Percentiles rank a stretch among this genome's conserved stretches.
These are phyloP conservation scores for Anthophora plumipes DNA, from an alignment of 2,888 invertebrate genomes.

Conservation along the genomic window DNA sequence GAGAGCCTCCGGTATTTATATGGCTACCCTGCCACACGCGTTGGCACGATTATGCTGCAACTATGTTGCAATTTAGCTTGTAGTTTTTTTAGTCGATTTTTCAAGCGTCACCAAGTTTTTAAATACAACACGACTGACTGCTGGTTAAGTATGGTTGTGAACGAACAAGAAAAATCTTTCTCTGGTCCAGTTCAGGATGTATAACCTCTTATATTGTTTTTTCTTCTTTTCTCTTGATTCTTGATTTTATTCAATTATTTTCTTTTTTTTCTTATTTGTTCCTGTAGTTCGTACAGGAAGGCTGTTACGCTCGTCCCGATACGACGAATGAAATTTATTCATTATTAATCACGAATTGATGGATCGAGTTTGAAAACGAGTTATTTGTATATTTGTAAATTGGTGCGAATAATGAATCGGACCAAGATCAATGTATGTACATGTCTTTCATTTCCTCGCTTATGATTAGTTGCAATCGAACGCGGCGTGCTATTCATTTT, in stretches of 20 bases:
- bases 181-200: slow-evolving; percentile 20
- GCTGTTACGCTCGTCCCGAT: slow-evolving; percentile 33
- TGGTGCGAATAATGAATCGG: slow-evolving; percentile 65
- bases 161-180: slow-evolving; percentile 38
- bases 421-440: slow-evolving; percentile 53
- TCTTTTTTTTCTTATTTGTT: slow-evolving; percentile 39
- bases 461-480: slow-evolving; percentile 12
- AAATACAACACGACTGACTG: slow-evolving; percentile 79
- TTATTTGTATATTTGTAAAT: slow-evolving; percentile 68
- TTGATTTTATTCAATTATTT: background rate
- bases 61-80: slow-evolving; percentile 65
- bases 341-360: slow-evolving; percentile 15
- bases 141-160: slow-evolving; percentile 82
- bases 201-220: too few relatives aligned
- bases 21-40: slow-evolving; percentile 55
- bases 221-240: slow-evolving; percentile 5
- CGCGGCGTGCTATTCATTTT: slow-evolving; percentile 1
- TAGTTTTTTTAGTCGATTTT: slow-evolving; percentile 69
- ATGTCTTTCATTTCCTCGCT: slow-evolving; percentile 62
- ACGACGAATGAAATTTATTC: slow-evolving; percentile 17
- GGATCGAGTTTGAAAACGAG: slow-evolving; percentile 39
- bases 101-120: slow-evolving; percentile 68
- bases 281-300: slow-evolving; percentile 21
- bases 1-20: slow-evolving; percentile 57
- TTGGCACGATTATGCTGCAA: slow-evolving; percentile 56